Evolutionary conservation across 2,113 vertebrate species (phyloP), one percentile per base, ranked within the genome.

Genomic region (Corapipo altera): DNA sequence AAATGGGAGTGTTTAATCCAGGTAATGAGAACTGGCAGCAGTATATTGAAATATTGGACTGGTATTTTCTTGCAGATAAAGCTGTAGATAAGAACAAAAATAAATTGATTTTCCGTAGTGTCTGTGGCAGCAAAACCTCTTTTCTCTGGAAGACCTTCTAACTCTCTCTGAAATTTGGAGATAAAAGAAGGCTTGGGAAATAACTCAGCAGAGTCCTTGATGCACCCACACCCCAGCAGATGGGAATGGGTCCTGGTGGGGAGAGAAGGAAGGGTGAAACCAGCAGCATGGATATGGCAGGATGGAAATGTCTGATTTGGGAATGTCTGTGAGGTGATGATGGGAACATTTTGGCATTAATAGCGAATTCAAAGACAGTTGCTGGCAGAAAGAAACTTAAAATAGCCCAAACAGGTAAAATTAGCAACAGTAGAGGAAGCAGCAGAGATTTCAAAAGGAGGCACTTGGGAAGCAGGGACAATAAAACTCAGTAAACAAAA

Each of bases 401-500:
- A 95, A 91, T 78, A 84, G 76, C 84, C 77, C 91, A 72, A 91
- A 89, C 44, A 3, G 73, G 94, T 93, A 76, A 93, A 94, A 96
- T 96, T 91, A 96, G 82, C 66, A 65, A 26, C 69, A 95, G 82
- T 8, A 72, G 74, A 62, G 61, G 77, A 93, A 94, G 89, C 95
- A 95, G 73, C 65, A 54, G 84, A 87, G 89, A n/a, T 82, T 92
- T 87, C 46, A 41, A 82, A 94, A 95, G 54, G 33, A 54, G 80
- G 62, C 84, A 33, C 81, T 65, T 32, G 89, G 93, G 91, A 82
- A 73, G 37, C 28, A 73, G 77, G 89, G 87, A 83, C 81, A 62
- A 73, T 96, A 91, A 89, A 92, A 39, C n/a, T 89, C 84, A 51
- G 78, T 82, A 95, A 95, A 95, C 91, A 96, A 65, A 96, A 82